These are phyloP conservation scores for Gobio gobio DNA, from an alignment of 2,113 vertebrate genomes.

Conservation along the genomic window DNA sequence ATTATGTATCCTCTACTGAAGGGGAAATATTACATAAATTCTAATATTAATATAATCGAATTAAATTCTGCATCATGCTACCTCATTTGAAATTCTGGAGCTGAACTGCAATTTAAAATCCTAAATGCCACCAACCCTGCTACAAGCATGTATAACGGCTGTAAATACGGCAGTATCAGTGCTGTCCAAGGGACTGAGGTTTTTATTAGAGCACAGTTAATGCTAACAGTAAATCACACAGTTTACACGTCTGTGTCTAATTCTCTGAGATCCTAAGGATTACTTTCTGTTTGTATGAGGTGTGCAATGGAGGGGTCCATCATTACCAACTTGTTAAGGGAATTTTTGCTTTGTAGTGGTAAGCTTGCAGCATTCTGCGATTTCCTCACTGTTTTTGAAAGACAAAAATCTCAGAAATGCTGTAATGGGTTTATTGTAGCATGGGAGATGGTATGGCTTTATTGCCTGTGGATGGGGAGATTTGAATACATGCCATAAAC, in stretches of 20 bases:
- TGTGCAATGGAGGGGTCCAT: not conserved
- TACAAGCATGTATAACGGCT: not conserved
- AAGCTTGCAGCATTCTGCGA: not conserved
- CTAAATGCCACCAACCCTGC: not conserved
- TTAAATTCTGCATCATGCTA: not conserved
- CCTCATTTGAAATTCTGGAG: not conserved
- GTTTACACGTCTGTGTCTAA: conserved; percentile 35
- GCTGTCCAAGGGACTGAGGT: not conserved
- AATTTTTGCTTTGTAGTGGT: not conserved
- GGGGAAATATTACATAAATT: not conserved
- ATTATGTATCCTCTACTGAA: not conserved
- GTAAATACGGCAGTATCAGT: not conserved
- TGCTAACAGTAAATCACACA: conserved; percentile 3
- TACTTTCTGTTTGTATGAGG: not conserved
- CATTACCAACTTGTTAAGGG: not conserved
- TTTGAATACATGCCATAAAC: conserved; percentile 21
- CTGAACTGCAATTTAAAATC: not conserved
- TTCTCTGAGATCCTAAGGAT: not conserved
- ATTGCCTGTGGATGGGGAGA: not conserved
- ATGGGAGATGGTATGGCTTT: not conserved
- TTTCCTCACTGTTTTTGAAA: not conserved
- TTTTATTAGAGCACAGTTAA: conserved; percentile 12
- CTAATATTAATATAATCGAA: not conserved
- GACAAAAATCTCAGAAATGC: not conserved
- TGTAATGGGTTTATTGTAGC: not conserved